phyloP scores from a whole-genome alignment of 1,140 invertebrate genomes.

The Anastatus disparis region DNA sequence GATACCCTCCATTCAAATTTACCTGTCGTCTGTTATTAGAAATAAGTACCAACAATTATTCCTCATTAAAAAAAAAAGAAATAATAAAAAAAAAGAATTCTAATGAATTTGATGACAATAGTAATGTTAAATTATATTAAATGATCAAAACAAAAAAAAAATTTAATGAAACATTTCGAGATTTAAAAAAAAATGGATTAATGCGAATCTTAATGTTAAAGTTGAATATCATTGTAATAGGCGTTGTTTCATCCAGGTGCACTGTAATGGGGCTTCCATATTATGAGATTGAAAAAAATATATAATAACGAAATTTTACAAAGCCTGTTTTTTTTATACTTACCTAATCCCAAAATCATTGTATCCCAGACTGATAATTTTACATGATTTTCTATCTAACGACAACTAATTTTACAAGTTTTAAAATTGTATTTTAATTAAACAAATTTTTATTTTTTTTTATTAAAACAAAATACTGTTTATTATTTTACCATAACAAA shows the following conservation, averaged over 20 bases:
- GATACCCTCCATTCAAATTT: neutral
- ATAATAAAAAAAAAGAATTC: no score
- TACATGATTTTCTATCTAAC: no score
- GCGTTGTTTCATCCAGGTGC: constrained; percentile 26
- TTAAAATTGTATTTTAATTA: no score
- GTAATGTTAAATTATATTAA: neutral
- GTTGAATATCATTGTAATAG: constrained; percentile 40
- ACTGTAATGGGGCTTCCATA: constrained; percentile 40
- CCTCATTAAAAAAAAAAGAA: no score
- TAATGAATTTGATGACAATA: neutral
- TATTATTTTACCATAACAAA: no score
- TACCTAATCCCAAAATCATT: no score
- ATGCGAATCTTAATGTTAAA: constrained; percentile 35
- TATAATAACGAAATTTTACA: constrained; percentile 37
- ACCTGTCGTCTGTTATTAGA: constrained; percentile 4
- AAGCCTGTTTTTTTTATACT: no score
- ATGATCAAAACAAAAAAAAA: neutral
- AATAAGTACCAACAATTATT: neutral
- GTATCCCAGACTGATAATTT: no score
- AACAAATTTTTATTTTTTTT: no score
- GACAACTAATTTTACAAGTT: no score
- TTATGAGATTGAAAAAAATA: constrained; percentile 32
- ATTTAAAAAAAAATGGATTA: no score
- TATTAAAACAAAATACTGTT: no score
- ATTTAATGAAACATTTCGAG: constrained; percentile 13